Evolutionary conservation across 2,113 vertebrate species (phyloP), one percentile per base, ranked within the genome.

Genomic region (Phrynosoma blainvillii): DNA sequence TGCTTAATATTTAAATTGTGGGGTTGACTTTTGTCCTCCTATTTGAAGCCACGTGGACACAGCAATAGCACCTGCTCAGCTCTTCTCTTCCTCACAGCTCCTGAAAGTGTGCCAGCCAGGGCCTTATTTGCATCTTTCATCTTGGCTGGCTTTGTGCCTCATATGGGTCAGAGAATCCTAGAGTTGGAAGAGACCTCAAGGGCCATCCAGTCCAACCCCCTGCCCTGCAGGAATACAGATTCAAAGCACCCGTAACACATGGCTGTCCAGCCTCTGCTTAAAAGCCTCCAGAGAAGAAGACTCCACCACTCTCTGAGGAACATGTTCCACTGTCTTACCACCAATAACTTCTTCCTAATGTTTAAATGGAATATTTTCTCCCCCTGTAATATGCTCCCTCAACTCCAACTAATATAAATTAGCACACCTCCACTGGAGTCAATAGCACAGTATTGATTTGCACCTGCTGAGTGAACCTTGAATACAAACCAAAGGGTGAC

Each of bases 401-500:
- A 30, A 36, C 36, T 65, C 36, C 36, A 47, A 13, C 1, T 14
- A 52, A 36, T 65, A 25, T 75, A 80, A 65, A 85, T 85, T 74
- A 89, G 40, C 14, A 9, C n/a, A 1, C 21, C n/a, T 81, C 66
- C 83, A 74, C 40, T n/a, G 79, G 23, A n/a, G 78, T 62, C 32
- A 59, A 81, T 81, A 42, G 68, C 52, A 20, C 25, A 20, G 30
- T 80, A 52, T 71, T 80, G 77, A 89, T 85, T 76, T 40, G 42
- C 56, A 66, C 70, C 42, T 65, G 68, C 68, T 68, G 78, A 80
- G 40, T 47, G 40, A 65, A 40, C 36, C 47, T 54, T 74, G 70
- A 62, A 52, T 75, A 75, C 36, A 81, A 85, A 84, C 59, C 73
- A 83, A 85, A 74, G 70, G 30, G 68, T 74, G 68, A 66, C 16